Base-by-base conservation (phyloP, 2,113 vertebrate species). In the Percina caprodes region DNA sequence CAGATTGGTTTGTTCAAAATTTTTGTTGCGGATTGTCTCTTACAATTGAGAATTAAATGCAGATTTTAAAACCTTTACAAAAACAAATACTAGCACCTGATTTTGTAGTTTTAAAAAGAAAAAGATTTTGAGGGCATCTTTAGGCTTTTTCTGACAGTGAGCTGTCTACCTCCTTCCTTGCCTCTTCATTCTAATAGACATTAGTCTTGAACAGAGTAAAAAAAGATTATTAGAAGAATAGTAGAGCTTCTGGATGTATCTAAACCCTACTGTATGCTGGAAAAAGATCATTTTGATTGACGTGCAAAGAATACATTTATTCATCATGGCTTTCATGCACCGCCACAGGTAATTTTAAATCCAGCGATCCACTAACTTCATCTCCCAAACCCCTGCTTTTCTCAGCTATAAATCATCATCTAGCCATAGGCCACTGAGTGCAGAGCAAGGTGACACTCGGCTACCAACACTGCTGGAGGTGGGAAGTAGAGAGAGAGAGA, bases 321-420 rank as follows among this genome's bases (percentile, higher is more conserved):
- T 88, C 69, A 90, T 91, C 88, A 82, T 26, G 14, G 83, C 77
- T 77, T 84, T 87, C 70, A 78, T 51, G 79, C 80, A 39, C 60
- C 24, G 86, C 88, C 90, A 91, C 86, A 80, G 86, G 81, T 91
- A 86, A 90, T 88, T 91, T 88, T 84, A 82, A 88, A 91, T 52
- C 75, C 26, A 80, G 74, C 81, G 74, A 73, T 89, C 84, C 86
- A 87, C 84, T 79, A 72, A 80, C 83, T 75, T 84, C 86, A 83
- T 90, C 67, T 87, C 66, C 61, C 74, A 77, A 69, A 73, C 74
- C 59, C 79, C 71, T 33, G 16, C 76, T 82, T 82, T 74, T 69
- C 71, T 55, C 62, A 49, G 74, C 87, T 67, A 92, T 92, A 91
- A 92, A 92, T 94, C 93, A 92, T 86, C 84, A 88, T 88, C 79